Evolutionary conservation across 2,888 invertebrate genomes (phyloP), one percentile per base, ranked within the genome.

Genomic region (Tetranychus piercei): DNA sequence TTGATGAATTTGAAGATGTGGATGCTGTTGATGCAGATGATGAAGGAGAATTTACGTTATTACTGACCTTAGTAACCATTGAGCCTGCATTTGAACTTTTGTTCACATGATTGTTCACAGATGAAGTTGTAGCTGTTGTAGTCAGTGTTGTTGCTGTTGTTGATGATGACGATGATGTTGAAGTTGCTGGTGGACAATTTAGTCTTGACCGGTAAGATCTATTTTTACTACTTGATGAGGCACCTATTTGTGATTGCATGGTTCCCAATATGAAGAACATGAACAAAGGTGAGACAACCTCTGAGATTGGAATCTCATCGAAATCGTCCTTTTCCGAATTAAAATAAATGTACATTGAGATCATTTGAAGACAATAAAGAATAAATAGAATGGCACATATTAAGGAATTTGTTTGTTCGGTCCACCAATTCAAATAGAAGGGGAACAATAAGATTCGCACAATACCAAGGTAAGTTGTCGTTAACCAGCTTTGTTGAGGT

Each of bases 401-500:
- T 77, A 86, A 85, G 6, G 86, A 84, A 8, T 92, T 91, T 7
- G 94, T 94, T 83, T 94, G 94, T 72, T 65, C 6, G 73, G 66
- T 79, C 78, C 80, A 95, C 94, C 94, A 95, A 82, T 87, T 87
- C 81, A 88, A 87, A 81, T 91, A 89, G 22, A 90, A 85, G 5
- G 96, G 96, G 75, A 95, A 85, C 81, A 95, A 87, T 74, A 94
- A 81, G 72, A 92, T 88, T 74, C 94, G 86, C 77, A 90, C 85
- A 74, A 92, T 85, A 7, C 94, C 94, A 81, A 90, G 87, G 82
- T 89, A 88, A 77, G 91, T 88, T 77, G 94, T 91, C 69, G 91
- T 90, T 71, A 90, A 86, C 82, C 94, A 87, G 77, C 93, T 90
- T 84, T 94, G 90, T 80, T 94, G 92, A 1, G 95, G 93, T 83